A percentile compares a stretch with the other conserved stretches of the same genome.
Evolutionary conservation across 35 echinoderm and acorn worm genomes (phyloP).

Genomic region (Heliocidaris tuberculata): DNA sequence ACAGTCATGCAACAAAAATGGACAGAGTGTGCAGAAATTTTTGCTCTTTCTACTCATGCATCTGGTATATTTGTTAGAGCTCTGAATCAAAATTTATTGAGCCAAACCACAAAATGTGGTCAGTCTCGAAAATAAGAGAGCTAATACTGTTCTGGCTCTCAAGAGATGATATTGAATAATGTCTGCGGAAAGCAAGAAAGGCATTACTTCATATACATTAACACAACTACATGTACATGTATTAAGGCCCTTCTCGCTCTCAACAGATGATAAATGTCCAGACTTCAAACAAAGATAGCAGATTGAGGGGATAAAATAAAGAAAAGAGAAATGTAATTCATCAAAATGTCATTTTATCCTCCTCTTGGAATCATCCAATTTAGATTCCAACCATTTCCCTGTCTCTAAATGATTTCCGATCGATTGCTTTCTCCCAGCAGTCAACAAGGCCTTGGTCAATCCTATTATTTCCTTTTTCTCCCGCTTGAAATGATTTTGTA

Average conservation of each 20-base stretch:
- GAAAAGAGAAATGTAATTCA: background rate
- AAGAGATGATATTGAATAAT: background rate
- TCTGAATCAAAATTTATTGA: too few species aligned
- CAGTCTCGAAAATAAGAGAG: too few species aligned
- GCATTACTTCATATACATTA: too few species aligned
- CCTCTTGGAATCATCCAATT: slow-evolving; percentile 4
- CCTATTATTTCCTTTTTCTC: background rate
- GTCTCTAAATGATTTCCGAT: background rate
- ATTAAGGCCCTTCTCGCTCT: background rate
- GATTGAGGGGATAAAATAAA: background rate
- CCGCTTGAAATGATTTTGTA: background rate
- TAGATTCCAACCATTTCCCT: background rate
- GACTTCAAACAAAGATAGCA: background rate
- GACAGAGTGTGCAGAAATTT: too few species aligned
- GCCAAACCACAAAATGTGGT: too few species aligned
- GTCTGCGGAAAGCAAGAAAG: too few species aligned
- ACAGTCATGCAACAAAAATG: too few species aligned
- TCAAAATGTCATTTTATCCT: background rate
- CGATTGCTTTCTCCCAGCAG: background rate
- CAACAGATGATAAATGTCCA: background rate
- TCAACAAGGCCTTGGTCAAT: background rate
- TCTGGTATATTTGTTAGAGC: too few species aligned
- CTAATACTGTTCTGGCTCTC: background rate
- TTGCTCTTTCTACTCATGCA: too few species aligned
- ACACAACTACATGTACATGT: too few species aligned